Conservation (phyloP, 1,140 invertebrate genomes). For the Oedothorax gibbosus region DNA sequence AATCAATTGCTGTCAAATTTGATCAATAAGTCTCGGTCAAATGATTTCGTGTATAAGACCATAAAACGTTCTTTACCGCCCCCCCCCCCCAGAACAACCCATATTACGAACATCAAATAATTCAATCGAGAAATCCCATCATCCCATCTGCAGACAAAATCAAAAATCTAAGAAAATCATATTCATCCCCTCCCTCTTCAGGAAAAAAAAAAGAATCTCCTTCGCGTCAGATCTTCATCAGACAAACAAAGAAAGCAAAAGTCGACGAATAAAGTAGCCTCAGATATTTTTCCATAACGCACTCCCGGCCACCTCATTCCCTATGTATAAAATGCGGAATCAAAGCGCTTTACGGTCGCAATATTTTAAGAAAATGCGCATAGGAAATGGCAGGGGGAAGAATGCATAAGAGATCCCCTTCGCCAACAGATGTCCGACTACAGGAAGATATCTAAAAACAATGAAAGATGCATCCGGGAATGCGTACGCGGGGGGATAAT, state of each 20-base stretch:
- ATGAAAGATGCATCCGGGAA: conserved; percentile 16
- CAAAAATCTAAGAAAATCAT: not conserved
- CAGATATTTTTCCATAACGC: conserved; percentile 16
- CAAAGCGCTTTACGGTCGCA: conserved; percentile 23
- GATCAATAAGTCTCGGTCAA: too few species aligned
- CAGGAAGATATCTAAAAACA: conserved; percentile 17
- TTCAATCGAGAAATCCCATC: too few species aligned
- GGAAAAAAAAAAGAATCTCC: not conserved
- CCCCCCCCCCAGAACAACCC: too few species aligned
- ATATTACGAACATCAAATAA: too few species aligned
- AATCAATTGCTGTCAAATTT: too few species aligned
- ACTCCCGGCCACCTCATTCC: conserved; percentile 15
- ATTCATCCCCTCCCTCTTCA: not conserved
- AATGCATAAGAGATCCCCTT: conserved; percentile 24
- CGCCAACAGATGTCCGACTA: conserved; percentile 16
- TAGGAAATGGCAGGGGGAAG: conserved; percentile 2
- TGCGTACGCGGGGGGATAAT: too few species aligned
- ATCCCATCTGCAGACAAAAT: too few species aligned
- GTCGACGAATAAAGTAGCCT: not conserved
- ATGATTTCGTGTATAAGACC: too few species aligned
- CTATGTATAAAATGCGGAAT: conserved; percentile 32
- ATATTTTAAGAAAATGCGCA: conserved; percentile 27
- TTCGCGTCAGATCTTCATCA: not conserved
- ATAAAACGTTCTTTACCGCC: too few species aligned
- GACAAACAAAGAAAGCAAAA: not conserved